Evolutionary conservation across 2,888 invertebrate genomes (phyloP), one percentile per base, ranked within the genome.

Genomic region (Diarsia dahlii): DNA sequence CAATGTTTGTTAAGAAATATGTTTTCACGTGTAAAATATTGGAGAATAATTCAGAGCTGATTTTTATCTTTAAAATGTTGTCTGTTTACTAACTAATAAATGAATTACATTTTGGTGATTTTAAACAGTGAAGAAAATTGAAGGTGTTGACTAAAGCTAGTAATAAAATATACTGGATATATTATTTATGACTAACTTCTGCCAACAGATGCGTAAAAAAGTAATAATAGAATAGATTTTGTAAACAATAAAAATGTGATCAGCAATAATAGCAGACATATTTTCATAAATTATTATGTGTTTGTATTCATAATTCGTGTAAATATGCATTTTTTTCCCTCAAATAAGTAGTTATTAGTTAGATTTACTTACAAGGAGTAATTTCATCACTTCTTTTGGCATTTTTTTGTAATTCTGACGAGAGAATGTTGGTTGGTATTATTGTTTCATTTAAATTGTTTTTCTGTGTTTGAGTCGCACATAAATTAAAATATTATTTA

Each of bases 311-410:
- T 76, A 63, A 68, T 62, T 71, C 62, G 48, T 82, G 81, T 82
- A 82, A 82, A 82, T 82, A 82, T 80, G 52, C 79, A 83, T 81
- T 74, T 81, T 60, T 82, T 58, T 52, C 46, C 46, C 45, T 58
- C 9, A 64, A 64, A 28, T 67, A 60, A 20, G 34, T 82, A 52
- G 50, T 54, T 71, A 8, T 15, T 39, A 69, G 48, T 45, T 69
- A 76, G 12, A 39, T 20, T 2, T 68, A 64, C 48, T 45, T 46
- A 20, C 13, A 34, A 63, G 28, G 34, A 28, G 3, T 45, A 78
- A 78, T 78, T 73, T 73, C 12, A 70, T 72, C 65, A 62, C 46
- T 62, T 54, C 45, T 54, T 68, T 3, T 13, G 0, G 28, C 8
- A 54, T 6, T 28, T 28, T 28, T 28, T 10, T 60, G 1, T 12